Percentiles rank a stretch among this genome's conserved stretches.
phyloP scores from a whole-genome alignment of 2,888 invertebrate genomes.

The Meandrusa payeni region DNA sequence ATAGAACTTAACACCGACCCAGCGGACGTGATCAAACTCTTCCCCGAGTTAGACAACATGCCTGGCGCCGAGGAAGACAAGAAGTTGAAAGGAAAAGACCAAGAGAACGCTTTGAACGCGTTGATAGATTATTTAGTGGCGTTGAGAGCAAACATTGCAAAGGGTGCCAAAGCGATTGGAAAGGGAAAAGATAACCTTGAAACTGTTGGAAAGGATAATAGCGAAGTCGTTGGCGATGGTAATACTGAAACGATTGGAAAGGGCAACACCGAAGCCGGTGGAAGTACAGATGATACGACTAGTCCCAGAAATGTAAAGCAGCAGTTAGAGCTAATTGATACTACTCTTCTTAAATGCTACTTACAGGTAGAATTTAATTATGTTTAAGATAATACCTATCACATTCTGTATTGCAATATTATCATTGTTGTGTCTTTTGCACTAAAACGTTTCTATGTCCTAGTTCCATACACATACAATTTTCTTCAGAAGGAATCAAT shows the following conservation, averaged over 20 bases:
- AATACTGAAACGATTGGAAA: too few species aligned
- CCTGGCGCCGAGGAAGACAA: constrained; percentile 46
- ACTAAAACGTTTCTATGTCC: too few species aligned
- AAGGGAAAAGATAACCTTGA: too few species aligned
- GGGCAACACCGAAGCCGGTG: constrained; percentile 37
- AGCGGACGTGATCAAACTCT: constrained; percentile 95
- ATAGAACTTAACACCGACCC: constrained; percentile 95
- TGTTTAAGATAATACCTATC: too few species aligned
- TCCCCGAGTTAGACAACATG: constrained; percentile 90
- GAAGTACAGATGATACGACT: constrained; percentile 35
- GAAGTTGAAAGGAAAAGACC: constrained; percentile 88
- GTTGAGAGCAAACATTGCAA: constrained; percentile 83
- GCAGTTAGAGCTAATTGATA: constrained; percentile 95
- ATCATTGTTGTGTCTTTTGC: too few species aligned
- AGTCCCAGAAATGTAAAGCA: constrained; percentile 57
- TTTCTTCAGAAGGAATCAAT: too few species aligned
- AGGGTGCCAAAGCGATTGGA: too few species aligned
- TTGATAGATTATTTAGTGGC: constrained; percentile 94
- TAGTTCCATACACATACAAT: too few species aligned
- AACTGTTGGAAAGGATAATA: too few species aligned
- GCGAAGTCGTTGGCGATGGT: too few species aligned
- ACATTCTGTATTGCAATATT: too few species aligned
- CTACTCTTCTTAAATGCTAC: constrained; percentile 97
- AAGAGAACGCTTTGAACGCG: constrained; percentile 93
- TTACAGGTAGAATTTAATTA: constrained; percentile 90